These are phyloP conservation scores for Carassius auratus DNA, from an alignment of 2,113 vertebrate genomes.

Conservation along the genomic window DNA sequence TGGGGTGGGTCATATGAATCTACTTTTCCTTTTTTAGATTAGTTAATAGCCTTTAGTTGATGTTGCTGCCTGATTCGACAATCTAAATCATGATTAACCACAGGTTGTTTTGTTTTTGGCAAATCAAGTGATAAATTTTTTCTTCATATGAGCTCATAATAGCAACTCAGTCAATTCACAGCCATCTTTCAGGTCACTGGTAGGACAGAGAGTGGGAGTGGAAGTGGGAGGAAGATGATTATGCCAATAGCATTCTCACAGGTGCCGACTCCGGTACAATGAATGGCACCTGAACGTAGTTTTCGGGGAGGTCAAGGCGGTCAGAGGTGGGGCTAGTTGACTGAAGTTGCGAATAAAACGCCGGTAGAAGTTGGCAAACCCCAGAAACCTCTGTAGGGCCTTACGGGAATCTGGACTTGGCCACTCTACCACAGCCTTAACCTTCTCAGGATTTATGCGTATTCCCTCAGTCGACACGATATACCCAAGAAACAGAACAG, in stretches of 20 bases:
- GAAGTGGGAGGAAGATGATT: neutral
- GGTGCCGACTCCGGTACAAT: conserved; percentile 49
- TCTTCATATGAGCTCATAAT: neutral
- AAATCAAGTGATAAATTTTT: neutral
- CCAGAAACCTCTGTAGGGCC: too few species aligned
- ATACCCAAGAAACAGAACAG: too few species aligned
- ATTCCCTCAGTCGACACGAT: too few species aligned
- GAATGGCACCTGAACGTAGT: too few species aligned
- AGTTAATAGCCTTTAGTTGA: neutral
- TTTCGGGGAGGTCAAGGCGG: too few species aligned
- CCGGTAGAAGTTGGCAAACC: too few species aligned
- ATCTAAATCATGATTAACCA: neutral
- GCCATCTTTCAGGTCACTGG: conserved; percentile 9
- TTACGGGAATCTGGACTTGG: too few species aligned
- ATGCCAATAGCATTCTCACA: conserved; percentile 46
- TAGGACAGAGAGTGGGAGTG: conserved; percentile 8
- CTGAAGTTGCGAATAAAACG: too few species aligned
- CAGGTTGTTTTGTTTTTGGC: neutral
- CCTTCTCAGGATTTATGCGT: too few species aligned
- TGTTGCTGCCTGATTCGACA: neutral
- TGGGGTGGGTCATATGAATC: neutral
- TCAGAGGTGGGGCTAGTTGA: too few species aligned
- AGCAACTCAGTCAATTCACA: too few species aligned
- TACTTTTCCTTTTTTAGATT: neutral
- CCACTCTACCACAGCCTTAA: too few species aligned